phyloP scores from a whole-genome alignment of 2,888 invertebrate species.

The Drosophila sordidula region DNA sequence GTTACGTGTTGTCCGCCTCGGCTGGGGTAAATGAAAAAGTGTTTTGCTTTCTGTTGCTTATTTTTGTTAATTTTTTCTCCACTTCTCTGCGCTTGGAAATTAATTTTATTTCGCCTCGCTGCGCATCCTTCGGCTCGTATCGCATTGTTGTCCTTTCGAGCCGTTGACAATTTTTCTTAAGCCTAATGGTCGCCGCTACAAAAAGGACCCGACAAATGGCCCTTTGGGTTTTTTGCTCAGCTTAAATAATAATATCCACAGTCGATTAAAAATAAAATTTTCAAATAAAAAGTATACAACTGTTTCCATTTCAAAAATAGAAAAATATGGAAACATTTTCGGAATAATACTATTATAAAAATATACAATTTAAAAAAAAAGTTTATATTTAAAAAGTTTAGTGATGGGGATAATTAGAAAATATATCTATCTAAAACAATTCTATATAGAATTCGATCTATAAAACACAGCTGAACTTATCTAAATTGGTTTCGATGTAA shows the following conservation, averaged over 20 bases:
- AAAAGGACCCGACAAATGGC: slow-evolving; percentile 25
- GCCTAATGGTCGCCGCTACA: slow-evolving; percentile 43
- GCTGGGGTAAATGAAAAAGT: slow-evolving; percentile 71
- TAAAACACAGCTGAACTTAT: not conserved
- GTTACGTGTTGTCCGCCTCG: slow-evolving; percentile 4
- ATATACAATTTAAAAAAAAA: not conserved
- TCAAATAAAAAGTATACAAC: slow-evolving; percentile 4
- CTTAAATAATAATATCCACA: slow-evolving; percentile 18
- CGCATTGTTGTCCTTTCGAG: slow-evolving; percentile 35
- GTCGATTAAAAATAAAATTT: slow-evolving; percentile 26
- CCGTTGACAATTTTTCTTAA: slow-evolving; percentile 59
- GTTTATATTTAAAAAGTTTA: too few species aligned
- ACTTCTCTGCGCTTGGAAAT: slow-evolving; percentile 66
- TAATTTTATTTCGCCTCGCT: slow-evolving; percentile 72
- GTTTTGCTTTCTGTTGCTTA: slow-evolving; percentile 66
- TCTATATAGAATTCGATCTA: not conserved
- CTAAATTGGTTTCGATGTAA: not conserved
- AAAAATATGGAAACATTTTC: not conserved
- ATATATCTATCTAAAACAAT: too few species aligned
- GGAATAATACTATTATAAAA: not conserved
- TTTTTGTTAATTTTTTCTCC: slow-evolving; percentile 57
- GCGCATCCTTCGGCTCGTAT: slow-evolving; percentile 42
- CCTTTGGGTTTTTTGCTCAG: slow-evolving; percentile 1
- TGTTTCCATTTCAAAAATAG: not conserved
- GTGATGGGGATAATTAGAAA: too few species aligned